Evolutionary conservation across 2,797 vertebrate genomes (phyloP).

Genomic region (Salmo trutta): DNA sequence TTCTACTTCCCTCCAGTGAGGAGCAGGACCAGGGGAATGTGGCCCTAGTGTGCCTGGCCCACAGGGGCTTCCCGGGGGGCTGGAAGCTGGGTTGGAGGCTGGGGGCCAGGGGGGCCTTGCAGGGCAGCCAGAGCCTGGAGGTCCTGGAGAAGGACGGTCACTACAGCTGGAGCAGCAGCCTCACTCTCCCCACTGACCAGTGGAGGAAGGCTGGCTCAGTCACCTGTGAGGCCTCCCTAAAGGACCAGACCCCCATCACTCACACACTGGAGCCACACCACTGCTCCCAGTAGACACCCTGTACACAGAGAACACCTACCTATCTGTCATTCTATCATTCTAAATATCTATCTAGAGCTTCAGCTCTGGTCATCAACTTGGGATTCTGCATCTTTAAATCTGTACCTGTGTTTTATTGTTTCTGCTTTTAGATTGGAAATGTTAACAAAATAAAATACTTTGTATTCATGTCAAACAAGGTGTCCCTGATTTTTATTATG

Average conservation of each 20-base stretch:
- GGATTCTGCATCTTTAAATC: too few species aligned
- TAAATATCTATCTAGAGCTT: too few species aligned
- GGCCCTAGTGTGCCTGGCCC: constrained; percentile 57
- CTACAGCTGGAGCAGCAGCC: too few species aligned
- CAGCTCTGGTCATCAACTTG: too few species aligned
- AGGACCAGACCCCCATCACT: too few species aligned
- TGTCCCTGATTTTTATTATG: not conserved
- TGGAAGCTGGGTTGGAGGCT: constrained; percentile 65
- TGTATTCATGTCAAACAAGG: not conserved
- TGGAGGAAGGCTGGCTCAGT: too few species aligned
- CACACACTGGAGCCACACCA: too few species aligned
- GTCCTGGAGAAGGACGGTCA: constrained; percentile 3
- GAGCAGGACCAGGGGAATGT: constrained; percentile 40
- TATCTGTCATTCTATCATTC: too few species aligned
- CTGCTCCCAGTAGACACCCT: too few species aligned
- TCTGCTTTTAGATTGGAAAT: not conserved
- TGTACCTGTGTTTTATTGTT: not conserved
- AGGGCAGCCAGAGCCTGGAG: constrained; percentile 31
- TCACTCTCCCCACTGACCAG: too few species aligned
- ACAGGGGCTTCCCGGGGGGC: constrained; percentile 49
- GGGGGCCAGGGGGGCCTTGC: constrained; percentile 30
- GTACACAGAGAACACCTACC: too few species aligned
- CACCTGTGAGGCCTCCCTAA: too few species aligned
- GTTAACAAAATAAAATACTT: not conserved
- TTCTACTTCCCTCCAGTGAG: constrained; percentile 42